phyloP scores from a whole-genome alignment of 2,888 invertebrate species.

The Trypoxylon attenuatum region DNA sequence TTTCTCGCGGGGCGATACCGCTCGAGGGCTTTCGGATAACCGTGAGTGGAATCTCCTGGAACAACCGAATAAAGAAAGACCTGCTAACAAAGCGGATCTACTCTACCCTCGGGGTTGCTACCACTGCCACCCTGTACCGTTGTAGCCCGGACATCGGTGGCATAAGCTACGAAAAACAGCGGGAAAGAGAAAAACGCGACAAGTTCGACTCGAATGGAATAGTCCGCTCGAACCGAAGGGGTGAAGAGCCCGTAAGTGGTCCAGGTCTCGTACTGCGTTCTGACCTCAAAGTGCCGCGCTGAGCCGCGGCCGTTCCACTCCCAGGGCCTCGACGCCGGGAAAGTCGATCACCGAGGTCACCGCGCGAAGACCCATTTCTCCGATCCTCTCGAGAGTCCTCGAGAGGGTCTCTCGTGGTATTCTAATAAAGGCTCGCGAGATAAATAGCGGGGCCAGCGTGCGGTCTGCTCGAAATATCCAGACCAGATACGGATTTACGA shows the following conservation, averaged over 20 bases:
- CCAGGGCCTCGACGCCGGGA: conserved; percentile 40
- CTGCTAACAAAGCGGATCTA: no score
- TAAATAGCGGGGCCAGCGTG: background rate
- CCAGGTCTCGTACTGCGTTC: conserved; percentile 34
- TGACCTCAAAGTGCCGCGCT: conserved; percentile 27
- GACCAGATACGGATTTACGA: background rate
- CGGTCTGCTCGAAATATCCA: background rate
- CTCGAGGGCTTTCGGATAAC: no score
- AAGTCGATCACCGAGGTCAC: conserved; percentile 39
- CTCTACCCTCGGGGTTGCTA: no score
- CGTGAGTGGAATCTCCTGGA: no score
- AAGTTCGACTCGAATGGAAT: background rate
- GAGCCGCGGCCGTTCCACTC: conserved; percentile 35
- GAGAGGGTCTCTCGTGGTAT: background rate
- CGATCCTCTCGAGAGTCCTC: background rate
- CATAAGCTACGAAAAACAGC: background rate
- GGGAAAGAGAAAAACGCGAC: background rate
- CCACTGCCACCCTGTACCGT: no score
- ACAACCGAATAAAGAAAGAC: no score
- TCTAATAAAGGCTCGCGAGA: background rate
- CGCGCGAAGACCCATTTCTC: conserved; percentile 16
- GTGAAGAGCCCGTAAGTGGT: conserved; percentile 17
- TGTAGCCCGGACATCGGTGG: no score
- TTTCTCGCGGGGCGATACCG: background rate
- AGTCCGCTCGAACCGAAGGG: background rate